Percentiles rank a stretch among this genome's conserved stretches.
Conservation (phyloP, 2,113 vertebrate genomes). For the Meriones unguiculatus region DNA sequence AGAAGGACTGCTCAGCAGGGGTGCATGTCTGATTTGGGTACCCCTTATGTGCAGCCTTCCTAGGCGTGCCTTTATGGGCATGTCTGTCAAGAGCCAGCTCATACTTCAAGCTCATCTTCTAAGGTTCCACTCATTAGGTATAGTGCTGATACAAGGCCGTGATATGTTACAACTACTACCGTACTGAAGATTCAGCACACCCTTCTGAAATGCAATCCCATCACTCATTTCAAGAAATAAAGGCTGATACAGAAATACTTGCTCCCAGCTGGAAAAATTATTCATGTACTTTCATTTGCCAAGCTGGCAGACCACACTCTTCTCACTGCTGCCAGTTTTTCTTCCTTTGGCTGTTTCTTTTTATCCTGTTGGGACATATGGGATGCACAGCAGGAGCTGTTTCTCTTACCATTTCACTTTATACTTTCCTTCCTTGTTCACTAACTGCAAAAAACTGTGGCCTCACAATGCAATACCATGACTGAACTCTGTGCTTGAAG, state of each 20-base stretch:
- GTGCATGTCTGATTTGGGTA: not conserved
- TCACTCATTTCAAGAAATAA: not conserved
- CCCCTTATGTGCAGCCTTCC: not conserved
- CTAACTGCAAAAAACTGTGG: not conserved
- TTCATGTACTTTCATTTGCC: not conserved
- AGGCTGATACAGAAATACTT: not conserved
- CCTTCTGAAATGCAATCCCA: not conserved
- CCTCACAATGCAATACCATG: not conserved
- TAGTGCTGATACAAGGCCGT: not conserved
- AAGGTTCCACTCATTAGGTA: not conserved
- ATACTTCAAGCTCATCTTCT: slow-evolving; percentile 28
- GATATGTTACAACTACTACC: not conserved
- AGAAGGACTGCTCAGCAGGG: not conserved
- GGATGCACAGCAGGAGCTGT: not conserved
- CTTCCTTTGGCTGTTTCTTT: not conserved
- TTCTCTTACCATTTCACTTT: not conserved
- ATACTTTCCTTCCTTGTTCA: not conserved
- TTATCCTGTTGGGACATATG: not conserved
- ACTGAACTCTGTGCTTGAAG: not conserved
- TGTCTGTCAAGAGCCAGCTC: not conserved
- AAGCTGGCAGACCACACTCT: not conserved
- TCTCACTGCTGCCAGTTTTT: not conserved
- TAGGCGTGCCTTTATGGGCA: not conserved
- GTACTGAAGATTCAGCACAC: not conserved
- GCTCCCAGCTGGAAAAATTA: not conserved